Conservation (phyloP, 2,113 vertebrate species). For the Pluvianellus socialis region DNA sequence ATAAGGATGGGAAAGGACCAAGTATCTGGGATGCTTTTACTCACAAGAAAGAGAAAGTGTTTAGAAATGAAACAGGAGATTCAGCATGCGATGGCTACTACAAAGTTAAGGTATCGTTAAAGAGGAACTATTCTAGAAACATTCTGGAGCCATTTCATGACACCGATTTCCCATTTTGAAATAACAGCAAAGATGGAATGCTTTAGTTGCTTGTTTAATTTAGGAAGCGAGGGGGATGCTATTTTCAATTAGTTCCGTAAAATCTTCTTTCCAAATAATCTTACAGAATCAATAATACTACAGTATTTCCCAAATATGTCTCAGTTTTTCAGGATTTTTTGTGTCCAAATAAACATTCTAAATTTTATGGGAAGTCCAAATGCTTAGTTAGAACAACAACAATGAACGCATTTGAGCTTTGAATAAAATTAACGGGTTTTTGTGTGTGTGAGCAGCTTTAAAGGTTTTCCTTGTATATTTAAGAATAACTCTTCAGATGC, state of each 20-base stretch:
- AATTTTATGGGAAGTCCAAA: neutral
- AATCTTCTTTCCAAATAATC: neutral
- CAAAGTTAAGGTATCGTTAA: conserved; percentile 80
- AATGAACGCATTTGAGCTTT: neutral
- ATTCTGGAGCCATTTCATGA: neutral
- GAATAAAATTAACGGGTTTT: neutral
- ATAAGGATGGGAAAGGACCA: conserved; percentile 90
- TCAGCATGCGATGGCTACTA: conserved; percentile 88
- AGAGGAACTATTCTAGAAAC: neutral
- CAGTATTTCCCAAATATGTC: neutral
- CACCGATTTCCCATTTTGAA: neutral
- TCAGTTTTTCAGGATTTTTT: neutral
- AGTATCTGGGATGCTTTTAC: conserved; percentile 94
- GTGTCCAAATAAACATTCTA: neutral
- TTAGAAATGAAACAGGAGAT: conserved; percentile 83
- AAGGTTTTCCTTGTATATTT: neutral
- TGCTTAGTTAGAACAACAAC: neutral
- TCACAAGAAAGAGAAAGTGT: conserved; percentile 81
- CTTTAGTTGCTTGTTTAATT: neutral
- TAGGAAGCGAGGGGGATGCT: neutral
- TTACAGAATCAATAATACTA: neutral
- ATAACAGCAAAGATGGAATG: neutral
- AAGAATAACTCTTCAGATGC: neutral
- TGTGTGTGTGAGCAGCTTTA: neutral
- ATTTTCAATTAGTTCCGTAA: neutral